phyloP scores from a whole-genome alignment of 2,113 vertebrate species.

The Ailuropoda melanoleuca region DNA sequence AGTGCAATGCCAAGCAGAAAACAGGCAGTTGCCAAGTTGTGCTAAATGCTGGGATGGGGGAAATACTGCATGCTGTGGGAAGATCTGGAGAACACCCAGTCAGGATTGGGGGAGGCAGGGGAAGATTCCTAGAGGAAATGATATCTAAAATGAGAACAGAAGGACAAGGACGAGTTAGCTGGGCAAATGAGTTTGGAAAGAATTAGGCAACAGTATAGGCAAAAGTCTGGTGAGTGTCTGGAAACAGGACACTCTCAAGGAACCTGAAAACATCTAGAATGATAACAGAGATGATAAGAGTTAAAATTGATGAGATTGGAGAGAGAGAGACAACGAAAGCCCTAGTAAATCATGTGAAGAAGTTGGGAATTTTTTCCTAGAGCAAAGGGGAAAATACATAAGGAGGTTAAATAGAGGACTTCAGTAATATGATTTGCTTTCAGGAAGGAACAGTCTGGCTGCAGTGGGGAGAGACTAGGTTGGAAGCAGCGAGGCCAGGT shows the following conservation, averaged over 20 bases:
- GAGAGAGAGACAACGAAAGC: not conserved
- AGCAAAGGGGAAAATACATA: not conserved
- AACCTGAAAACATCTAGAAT: not conserved
- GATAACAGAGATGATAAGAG: not conserved
- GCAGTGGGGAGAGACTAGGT: too few species aligned
- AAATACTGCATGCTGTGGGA: not conserved
- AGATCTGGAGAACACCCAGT: not conserved
- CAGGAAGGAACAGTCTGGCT: not conserved
- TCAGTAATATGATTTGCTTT: not conserved
- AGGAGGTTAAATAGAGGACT: not conserved
- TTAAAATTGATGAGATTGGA: not conserved
- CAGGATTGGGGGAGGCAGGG: not conserved
- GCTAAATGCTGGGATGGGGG: not conserved
- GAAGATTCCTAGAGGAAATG: not conserved
- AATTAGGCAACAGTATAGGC: not conserved
- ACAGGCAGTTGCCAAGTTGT: too few species aligned
- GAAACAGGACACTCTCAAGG: not conserved
- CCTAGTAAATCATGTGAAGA: not conserved
- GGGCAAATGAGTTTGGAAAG: not conserved
- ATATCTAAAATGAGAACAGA: not conserved
- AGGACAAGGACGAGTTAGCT: not conserved
- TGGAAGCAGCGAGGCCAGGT: not conserved
- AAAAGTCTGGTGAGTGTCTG: not conserved
- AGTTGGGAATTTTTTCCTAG: not conserved
- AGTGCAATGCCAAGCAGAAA: not conserved